phyloP scores from a whole-genome alignment of 2,113 vertebrate genomes.

The Crotalus tigris region DNA sequence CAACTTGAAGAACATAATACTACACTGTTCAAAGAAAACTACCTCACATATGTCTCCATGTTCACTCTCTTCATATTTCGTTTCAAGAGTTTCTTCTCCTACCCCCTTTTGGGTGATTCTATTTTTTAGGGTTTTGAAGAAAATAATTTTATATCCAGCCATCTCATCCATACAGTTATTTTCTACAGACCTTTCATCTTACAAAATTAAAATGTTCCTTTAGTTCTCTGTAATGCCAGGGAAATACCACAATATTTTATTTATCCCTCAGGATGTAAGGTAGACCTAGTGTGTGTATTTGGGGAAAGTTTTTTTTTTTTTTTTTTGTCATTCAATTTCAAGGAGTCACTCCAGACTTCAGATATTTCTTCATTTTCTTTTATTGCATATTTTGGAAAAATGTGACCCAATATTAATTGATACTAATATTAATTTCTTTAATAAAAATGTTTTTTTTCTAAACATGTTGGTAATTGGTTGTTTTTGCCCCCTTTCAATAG shows the following conservation, averaged over 20 bases:
- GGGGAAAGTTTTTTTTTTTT: neutral
- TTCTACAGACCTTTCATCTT: conserved; percentile 23
- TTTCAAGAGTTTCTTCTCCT: conserved; percentile 31
- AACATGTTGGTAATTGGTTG: conserved; percentile 61
- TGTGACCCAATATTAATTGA: conserved; percentile 48
- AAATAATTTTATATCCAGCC: conserved; percentile 25
- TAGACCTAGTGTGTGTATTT: conserved; percentile 36
- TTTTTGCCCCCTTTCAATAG: conserved; percentile 63
- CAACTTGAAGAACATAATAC: neutral
- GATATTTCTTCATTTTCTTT: conserved; percentile 29
- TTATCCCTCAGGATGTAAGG: conserved; percentile 30
- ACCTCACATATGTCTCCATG: neutral
- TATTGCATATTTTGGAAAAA: neutral
- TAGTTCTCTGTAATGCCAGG: conserved; percentile 1
- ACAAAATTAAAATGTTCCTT: conserved; percentile 22
- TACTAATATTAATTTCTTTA: conserved; percentile 17
- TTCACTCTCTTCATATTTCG: conserved; percentile 6
- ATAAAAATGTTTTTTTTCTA: conserved; percentile 52
- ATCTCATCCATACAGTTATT: neutral
- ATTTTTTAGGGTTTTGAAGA: conserved; percentile 22
- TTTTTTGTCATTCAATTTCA: conserved; percentile 31
- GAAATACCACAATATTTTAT: conserved; percentile 42
- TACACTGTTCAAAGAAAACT: conserved; percentile 28
- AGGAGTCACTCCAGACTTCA: neutral
- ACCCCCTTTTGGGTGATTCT: conserved; percentile 2